Evolutionary conservation across 2,113 vertebrate species (phyloP).

Genomic region (Falco punctatus): DNA sequence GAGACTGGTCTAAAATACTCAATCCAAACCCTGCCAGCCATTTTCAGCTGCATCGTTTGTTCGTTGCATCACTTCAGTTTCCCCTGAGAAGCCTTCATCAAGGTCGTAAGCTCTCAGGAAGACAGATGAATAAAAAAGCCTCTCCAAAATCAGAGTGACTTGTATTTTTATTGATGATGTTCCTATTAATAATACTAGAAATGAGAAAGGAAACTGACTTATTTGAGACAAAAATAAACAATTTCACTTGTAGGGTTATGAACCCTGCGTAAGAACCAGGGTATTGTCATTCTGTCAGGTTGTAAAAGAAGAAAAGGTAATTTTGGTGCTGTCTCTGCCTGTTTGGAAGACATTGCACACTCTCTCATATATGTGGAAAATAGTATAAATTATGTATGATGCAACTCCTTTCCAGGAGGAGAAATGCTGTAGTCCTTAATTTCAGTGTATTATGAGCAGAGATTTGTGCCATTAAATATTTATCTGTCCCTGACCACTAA

Average conservation of each 20-base stretch:
- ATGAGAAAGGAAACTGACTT: background rate
- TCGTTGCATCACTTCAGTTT: background rate
- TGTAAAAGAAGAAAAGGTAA: background rate
- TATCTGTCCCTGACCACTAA: background rate
- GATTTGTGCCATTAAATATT: constrained; percentile 6
- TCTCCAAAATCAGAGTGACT: background rate
- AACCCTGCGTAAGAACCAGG: background rate
- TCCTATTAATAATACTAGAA: background rate
- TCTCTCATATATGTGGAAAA: background rate
- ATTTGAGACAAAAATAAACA: background rate
- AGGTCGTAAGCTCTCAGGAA: background rate
- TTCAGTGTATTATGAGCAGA: background rate
- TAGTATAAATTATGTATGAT: background rate
- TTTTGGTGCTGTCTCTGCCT: background rate
- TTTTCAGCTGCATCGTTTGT: background rate
- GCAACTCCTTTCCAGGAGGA: background rate
- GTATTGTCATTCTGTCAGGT: background rate
- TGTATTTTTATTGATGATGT: background rate
- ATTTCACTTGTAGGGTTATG: background rate
- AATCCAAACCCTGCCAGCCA: background rate
- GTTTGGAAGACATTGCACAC: background rate
- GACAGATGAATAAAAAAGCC: background rate
- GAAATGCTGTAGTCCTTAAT: background rate
- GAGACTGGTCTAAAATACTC: background rate
- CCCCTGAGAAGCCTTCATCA: background rate